These are phyloP conservation scores for Leucopternis melanops DNA, from an alignment of 2,113 vertebrate genomes.

Conservation along the genomic window DNA sequence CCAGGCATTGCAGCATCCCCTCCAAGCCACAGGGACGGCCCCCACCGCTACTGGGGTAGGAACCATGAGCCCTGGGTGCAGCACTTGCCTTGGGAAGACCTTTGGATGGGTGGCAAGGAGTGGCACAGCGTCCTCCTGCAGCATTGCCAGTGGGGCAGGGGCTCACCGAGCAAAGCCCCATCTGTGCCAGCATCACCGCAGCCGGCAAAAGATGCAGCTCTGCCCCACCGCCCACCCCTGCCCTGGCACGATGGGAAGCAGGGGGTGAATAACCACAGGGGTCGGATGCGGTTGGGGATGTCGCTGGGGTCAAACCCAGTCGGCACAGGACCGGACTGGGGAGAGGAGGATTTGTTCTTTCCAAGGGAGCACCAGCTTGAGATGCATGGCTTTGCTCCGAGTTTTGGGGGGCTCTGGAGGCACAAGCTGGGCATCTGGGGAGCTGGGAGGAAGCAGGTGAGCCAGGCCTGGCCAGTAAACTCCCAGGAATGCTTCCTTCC, in stretches of 20 bases:
- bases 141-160: not conserved
- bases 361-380: not conserved
- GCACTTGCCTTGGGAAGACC: not conserved
- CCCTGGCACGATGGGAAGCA: not conserved
- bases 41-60: not conserved
- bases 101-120: not conserved
- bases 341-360: not conserved
- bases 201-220: not conserved
- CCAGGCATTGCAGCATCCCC: too few species aligned
- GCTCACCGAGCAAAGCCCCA: not conserved
- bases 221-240: too few species aligned
- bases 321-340: rapidly evolving
- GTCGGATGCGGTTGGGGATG: not conserved
- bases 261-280: not conserved
- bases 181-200: not conserved
- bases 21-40: rapidly evolving
- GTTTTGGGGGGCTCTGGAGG: not conserved
- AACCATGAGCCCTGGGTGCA: rapidly evolving
- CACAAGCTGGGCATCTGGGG: rapidly evolving
- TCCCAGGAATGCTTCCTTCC: not conserved
- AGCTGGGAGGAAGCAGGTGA: not conserved
- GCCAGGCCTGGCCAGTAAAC: not conserved
- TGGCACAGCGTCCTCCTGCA: rapidly evolving
- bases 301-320: not conserved
- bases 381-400: rapidly evolving